These are phyloP conservation scores for Perizoma flavofasciatum DNA, from an alignment of 2,888 invertebrate species.

Conservation along the genomic window DNA sequence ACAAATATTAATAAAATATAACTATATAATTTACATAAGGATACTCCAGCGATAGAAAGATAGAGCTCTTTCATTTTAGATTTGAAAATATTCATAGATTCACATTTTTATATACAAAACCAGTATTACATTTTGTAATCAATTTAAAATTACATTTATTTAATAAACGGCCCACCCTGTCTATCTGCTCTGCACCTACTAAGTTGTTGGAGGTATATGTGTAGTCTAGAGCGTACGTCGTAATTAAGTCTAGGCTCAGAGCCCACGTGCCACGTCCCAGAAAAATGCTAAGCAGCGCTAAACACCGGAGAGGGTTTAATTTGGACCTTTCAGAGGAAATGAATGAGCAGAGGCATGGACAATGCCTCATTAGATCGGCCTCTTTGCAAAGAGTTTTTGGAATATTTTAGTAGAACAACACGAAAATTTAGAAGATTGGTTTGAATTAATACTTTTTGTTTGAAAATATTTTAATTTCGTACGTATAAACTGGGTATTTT, in stretches of 20 bases:
- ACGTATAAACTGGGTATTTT: no score
- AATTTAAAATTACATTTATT: no score
- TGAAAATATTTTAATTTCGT: no score
- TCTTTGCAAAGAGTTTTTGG: conserved; percentile 14
- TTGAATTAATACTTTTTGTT: conserved; percentile 8
- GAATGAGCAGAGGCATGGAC: conserved; percentile 24
- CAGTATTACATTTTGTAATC: no score
- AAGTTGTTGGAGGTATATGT: conserved; percentile 1
- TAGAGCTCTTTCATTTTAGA: no score
- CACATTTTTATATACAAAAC: no score
- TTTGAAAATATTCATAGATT: no score
- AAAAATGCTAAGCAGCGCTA: conserved; percentile 47
- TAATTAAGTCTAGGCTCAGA: conserved; percentile 45
- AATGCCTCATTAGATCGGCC: conserved; percentile 22
- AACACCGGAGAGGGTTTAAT: conserved; percentile 17
- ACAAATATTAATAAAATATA: no score
- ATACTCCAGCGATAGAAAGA: no score
- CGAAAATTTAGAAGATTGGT: conserved; percentile 8
- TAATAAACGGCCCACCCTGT: no score
- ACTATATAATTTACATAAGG: no score
- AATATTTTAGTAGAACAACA: conserved; percentile 25
- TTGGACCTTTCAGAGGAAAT: conserved; percentile 35
- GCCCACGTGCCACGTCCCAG: conserved; percentile 12
- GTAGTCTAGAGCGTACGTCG: conserved; percentile 44
- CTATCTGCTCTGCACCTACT: no score